Conservation (phyloP, 2,113 vertebrate genomes). For the Platysteira castanea region DNA sequence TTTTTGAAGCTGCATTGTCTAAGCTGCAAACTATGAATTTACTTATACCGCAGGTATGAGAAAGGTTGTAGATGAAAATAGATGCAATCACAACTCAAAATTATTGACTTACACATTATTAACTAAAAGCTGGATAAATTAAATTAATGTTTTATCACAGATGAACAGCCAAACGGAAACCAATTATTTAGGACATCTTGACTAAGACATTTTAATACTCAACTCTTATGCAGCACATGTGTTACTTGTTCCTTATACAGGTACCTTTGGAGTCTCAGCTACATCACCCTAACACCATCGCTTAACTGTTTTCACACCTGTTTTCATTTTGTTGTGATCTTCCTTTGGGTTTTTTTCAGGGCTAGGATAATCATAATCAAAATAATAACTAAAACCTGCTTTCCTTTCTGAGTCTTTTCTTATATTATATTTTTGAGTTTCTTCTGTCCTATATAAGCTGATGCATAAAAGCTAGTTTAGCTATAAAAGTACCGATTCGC, state of each 20-base stretch:
- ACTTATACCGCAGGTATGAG: background rate
- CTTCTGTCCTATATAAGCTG: background rate
- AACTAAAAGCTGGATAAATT: background rate
- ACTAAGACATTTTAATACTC: constrained; percentile 14
- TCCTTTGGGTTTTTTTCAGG: background rate
- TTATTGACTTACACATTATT: constrained; percentile 5
- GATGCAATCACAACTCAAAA: background rate
- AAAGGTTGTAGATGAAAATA: background rate
- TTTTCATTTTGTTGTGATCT: constrained; percentile 26
- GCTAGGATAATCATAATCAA: constrained; percentile 25
- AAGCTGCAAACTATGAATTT: background rate
- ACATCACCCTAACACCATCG: constrained; percentile 20
- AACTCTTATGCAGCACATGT: background rate
- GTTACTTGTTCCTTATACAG: background rate
- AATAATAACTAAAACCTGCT: constrained; percentile 51
- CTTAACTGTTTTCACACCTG: constrained; percentile 16
- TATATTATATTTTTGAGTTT: background rate
- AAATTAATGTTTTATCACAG: background rate
- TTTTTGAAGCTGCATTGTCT: background rate
- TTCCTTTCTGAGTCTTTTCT: constrained; percentile 4
- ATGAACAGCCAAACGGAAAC: background rate
- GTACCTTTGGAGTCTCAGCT: constrained; percentile 8
- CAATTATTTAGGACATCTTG: background rate
- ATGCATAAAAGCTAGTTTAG: background rate
- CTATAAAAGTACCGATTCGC: background rate